Base-by-base conservation (phyloP, 2,797 vertebrate species). In the Ceryle rudis region DNA sequence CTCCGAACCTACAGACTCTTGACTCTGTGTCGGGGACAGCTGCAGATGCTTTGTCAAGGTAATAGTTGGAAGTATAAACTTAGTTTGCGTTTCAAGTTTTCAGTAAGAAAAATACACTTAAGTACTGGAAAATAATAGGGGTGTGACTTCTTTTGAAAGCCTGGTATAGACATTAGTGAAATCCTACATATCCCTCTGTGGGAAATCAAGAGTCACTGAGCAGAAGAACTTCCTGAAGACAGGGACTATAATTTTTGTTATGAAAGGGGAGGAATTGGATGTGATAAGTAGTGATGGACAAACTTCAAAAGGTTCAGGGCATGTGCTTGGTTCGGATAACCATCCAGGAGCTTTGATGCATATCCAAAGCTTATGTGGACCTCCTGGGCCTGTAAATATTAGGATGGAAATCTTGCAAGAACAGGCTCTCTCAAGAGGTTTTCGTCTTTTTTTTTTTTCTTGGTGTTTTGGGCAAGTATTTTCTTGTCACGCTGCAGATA, bases 281-380 rank as follows among this genome's bases (percentile, higher is more conserved):
- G 52, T 73, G 60, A 71, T 93, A 95, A 93, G 47, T 89, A 91
- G 47, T 72, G 93, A 94, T 79, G 96, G 93, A 90, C 95, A 96
- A 97, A 96, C 95, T 95, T 94, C 97, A 97, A 88, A 94, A 94
- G 58, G 29, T 84, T 93, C 35, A 26, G 71, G 74, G 93, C 86
- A 95, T 96, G 91, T 90, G 90, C 75, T 95, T 93, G 82, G 91
- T 95, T 95, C 89, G 97, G 75, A 87, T 93, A 94, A 91, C 39
- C 10, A 11, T 95, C 80, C 37, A 25, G 78, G 89, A 92, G 79
- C 66, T 95, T 97, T 97, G 97, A 94, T 97, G 90, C 75, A 87
- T 93, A 94, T 97, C 91, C 93, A 96, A 72, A 92, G 69, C 64
- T 97, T 94, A 97, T 96, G 92, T 95, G 91, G 95, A 95, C 89